Evolutionary conservation across 1,140 invertebrate species (phyloP), one percentile per base, ranked within the genome.

Genomic region (Hydropsyche tenuis): DNA sequence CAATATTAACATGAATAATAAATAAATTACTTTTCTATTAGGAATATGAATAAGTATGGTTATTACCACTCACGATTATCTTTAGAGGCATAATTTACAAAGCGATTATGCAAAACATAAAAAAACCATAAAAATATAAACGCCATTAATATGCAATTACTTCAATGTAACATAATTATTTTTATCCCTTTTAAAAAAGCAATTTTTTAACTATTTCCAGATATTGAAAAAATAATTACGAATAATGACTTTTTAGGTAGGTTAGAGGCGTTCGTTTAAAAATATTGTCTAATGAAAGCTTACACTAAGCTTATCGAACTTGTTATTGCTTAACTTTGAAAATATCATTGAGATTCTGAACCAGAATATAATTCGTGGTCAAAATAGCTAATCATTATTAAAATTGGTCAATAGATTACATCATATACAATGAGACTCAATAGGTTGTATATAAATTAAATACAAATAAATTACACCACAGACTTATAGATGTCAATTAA

Each of bases 1-100:
- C 18, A 22, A 56, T 9, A 56, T 56, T 56, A 16, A 56, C 51
- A 56, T 25, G 23, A 6, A 60, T 60, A 60, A 60, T 60, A 60
- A 60, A 60, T 60, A 60, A 60, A 60, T 60, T 27, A 60, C 56
- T 60, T 60, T 23, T 12, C 56, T 60, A 60, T 60, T 60, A 60
- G 56, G 56, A 60, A 60, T 60, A 60, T 12, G 56, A 60, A 25
- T 60, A 60, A 60, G 56, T 60, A 60, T 60, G 56, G 56, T 25
- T 23, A 60, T 60, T 23, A 11, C 56, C 56, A 60, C 22, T 60
- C n/a, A 20, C n/a, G 23, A 27, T 60, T 60, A 60, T 60, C 22
- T 20, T 60, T 23, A 60, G 18, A 20, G 14, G 56, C 56, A 12
- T 12, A 18, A 60, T 60, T 60, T 60, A 60, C 56, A 60, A 60